Percentiles rank a stretch among this genome's conserved stretches.
Conservation (phyloP, 2,797 vertebrate genomes). For the Choloepus didactylus region DNA sequence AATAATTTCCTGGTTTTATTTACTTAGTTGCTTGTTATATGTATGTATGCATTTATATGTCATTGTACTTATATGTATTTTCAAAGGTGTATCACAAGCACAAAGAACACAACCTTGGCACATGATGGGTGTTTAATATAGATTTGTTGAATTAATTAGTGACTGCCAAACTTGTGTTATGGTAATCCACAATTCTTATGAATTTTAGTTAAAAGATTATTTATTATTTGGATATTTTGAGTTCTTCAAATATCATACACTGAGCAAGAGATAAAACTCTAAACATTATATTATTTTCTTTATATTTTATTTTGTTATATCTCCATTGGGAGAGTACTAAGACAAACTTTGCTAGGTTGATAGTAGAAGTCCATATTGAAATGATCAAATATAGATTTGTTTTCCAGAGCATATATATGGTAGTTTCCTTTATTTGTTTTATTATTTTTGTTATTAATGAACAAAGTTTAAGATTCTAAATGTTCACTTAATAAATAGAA, state of each 20-base stretch:
- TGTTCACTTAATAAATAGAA: not conserved
- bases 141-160: not conserved
- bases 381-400: not conserved
- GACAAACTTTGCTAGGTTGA: not conserved
- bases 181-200: not conserved
- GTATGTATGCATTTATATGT: no score
- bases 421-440: not conserved
- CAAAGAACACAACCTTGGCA: not conserved
- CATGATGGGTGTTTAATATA: not conserved
- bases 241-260: not conserved
- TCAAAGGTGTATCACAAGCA: no score
- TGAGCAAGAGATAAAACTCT: not conserved
- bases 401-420: not conserved
- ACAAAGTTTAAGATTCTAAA: not conserved
- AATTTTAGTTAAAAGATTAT: not conserved
- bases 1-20: not conserved
- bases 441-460: not conserved
- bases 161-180: not conserved
- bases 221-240: conserved; percentile 11
- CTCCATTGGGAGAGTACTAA: not conserved
- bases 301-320: not conserved
- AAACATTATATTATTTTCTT: not conserved
- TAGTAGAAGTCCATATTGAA: not conserved
- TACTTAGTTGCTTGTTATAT: no score
- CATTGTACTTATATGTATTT: no score